phyloP scores from a whole-genome alignment of 2,888 invertebrate species.

The Nemoura dubitans region DNA sequence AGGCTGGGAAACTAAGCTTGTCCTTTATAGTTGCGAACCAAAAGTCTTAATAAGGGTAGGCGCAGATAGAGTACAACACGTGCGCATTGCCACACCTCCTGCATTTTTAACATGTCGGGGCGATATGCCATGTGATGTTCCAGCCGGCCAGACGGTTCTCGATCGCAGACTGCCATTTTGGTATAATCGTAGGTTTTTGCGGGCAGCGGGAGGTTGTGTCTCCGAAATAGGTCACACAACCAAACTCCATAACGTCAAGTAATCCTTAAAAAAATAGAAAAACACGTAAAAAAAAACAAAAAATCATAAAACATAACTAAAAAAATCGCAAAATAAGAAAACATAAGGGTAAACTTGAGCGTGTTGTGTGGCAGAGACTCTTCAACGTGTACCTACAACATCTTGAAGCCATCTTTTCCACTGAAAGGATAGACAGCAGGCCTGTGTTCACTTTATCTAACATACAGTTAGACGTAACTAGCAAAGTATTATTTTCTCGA shows the following conservation, averaged over 20 bases:
- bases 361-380: slow-evolving; percentile 9
- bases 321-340: slow-evolving; percentile 41
- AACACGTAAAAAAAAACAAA: slow-evolving; percentile 33
- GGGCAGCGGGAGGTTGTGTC: slow-evolving; percentile 36
- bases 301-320: slow-evolving; percentile 32
- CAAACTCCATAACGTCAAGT: slow-evolving; percentile 34
- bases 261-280: slow-evolving; percentile 33
- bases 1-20: too few relatives aligned
- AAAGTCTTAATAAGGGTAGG: neutral
- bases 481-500: neutral
- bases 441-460: slow-evolving; percentile 17
- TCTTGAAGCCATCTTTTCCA: slow-evolving; percentile 28
- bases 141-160: neutral
- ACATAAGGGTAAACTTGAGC: slow-evolving; percentile 33
- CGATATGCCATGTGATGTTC: neutral
- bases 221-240: slow-evolving; percentile 40
- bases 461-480: slow-evolving; percentile 9
- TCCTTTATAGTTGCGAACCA: neutral
- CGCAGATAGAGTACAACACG: neutral
- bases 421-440: neutral
- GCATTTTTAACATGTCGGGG: neutral
- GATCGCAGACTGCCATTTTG: slow-evolving; percentile 1
- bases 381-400: slow-evolving; percentile 20
- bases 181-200: slow-evolving; percentile 10
- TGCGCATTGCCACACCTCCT: neutral